phyloP scores from a whole-genome alignment of 2,797 vertebrate genomes.

The Thalassophryne amazonica region DNA sequence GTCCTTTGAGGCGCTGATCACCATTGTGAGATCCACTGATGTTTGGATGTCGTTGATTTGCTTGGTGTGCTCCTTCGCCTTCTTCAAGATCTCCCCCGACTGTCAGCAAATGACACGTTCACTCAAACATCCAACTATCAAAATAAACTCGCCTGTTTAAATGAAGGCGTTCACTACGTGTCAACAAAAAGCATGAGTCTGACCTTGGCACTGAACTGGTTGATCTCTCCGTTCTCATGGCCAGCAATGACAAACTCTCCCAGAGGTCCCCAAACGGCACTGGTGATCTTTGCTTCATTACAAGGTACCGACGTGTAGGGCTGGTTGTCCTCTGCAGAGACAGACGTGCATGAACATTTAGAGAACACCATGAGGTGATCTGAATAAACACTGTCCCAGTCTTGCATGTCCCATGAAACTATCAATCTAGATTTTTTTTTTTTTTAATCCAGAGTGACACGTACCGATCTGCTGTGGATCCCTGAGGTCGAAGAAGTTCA shows the following conservation, averaged over 20 bases:
- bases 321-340: constrained; percentile 86
- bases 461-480: constrained; percentile 94
- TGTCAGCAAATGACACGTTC: constrained; percentile 36
- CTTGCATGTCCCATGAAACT: too few relatives aligned
- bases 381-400: too few relatives aligned
- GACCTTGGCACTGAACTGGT: constrained; percentile 97
- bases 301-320: constrained; percentile 91
- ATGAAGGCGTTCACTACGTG: too few relatives aligned
- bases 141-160: neutral
- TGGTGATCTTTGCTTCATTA: constrained; percentile 94
- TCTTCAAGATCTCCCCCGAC: constrained; percentile 90
- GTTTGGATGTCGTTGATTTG: constrained; percentile 98
- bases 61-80: constrained; percentile 90
- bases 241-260: constrained; percentile 94
- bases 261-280: constrained; percentile 94
- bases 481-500: constrained; percentile 94
- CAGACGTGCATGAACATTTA: too few relatives aligned
- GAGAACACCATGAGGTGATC: too few relatives aligned
- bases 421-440: too few relatives aligned
- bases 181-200: too few relatives aligned
- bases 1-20: constrained; percentile 96
- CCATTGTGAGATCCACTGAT: constrained; percentile 93
- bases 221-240: constrained; percentile 93
- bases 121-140: neutral
- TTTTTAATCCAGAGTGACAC: too few relatives aligned